phyloP scores from a whole-genome alignment of 1,140 invertebrate species.

The Bombus superbus region DNA sequence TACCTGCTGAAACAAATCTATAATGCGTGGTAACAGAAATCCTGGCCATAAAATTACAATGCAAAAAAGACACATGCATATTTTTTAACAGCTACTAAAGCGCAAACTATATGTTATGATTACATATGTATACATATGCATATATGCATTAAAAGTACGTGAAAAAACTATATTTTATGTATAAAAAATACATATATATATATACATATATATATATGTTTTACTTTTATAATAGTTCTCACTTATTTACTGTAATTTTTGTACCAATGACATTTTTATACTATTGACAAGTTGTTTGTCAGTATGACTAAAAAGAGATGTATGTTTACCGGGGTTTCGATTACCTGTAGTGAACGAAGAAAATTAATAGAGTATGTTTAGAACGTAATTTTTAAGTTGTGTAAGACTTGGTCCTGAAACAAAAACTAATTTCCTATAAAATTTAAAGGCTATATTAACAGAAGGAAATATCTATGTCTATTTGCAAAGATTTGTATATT shows the following conservation, averaged over 20 bases:
- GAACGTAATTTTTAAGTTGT: not conserved
- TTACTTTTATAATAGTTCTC: slow-evolving; percentile 46
- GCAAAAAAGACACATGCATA: not conserved
- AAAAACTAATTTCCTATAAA: not conserved
- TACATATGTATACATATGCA: slow-evolving; percentile 34
- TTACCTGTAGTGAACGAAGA: not conserved
- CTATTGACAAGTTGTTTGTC: not conserved
- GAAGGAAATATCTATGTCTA: not conserved
- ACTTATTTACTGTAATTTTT: slow-evolving; percentile 31
- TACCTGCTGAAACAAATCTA: slow-evolving; percentile 3
- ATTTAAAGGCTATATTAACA: not conserved
- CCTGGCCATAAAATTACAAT: slow-evolving; percentile 24
- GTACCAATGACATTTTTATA: slow-evolving; percentile 24
- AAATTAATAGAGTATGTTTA: not conserved
- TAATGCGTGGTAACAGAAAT: slow-evolving; percentile 20
- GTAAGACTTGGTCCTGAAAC: not conserved
- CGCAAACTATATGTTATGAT: slow-evolving; percentile 40
- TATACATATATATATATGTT: not conserved
- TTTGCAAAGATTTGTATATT: not conserved
- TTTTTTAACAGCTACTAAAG: slow-evolving; percentile 28
- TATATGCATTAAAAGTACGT: slow-evolving; percentile 3
- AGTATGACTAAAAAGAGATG: not conserved
- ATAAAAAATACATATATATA: slow-evolving; percentile 2
- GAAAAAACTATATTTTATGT: slow-evolving; percentile 33
- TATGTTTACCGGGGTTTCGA: not conserved